Evolutionary conservation across 2,888 invertebrate species (phyloP), one percentile per base, ranked within the genome.

Genomic region (Drosophila affinis): DNA sequence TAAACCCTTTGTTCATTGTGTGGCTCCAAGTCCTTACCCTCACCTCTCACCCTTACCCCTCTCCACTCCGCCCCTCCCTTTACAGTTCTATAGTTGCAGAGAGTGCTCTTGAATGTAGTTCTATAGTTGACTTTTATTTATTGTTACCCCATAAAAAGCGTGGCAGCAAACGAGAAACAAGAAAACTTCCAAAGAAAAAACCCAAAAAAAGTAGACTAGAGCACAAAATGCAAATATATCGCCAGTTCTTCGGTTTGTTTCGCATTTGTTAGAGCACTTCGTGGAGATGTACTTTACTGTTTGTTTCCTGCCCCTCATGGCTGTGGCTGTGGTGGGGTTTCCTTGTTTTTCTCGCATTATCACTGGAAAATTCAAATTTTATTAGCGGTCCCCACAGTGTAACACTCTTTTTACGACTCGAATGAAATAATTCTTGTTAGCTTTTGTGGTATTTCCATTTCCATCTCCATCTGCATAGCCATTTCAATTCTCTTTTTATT

Each of bases 361-460:
- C 47, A 17, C 46, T 49, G 29, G 39, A 53, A 60, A 64, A 73
- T 58, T 75, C 75, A 61, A 75, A 61, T 74, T 73, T 74, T 44
- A 67, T 59, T 54, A 32, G 54, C 21, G 32, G n/a, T 53, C 21
- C 29, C 21, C 18, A 18, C 14, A 39, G 34, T 54, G 44, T 53
- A 45, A 17, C 45, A 63, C 77, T 63, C 76, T 72, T 76, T 81
- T 83, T 80, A 81, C 80, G 72, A 68, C 70, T 53, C 74, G 85
- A 71, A 73, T 69, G 67, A 75, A 75, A 77, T 79, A 74, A 78
- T 84, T 70, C 64, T 32, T 54, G 34, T 39, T 57, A 21, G 34
- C 69, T 27, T 67, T 65, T 59, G 39, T 39, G 14, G 39, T 48
- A 34, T 53, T 72, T 83, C 70, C 62, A 72, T 86, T 68, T 80